Evolutionary conservation across 1,140 invertebrate species (phyloP).

Genomic region (Rhyacophila brunnea): DNA sequence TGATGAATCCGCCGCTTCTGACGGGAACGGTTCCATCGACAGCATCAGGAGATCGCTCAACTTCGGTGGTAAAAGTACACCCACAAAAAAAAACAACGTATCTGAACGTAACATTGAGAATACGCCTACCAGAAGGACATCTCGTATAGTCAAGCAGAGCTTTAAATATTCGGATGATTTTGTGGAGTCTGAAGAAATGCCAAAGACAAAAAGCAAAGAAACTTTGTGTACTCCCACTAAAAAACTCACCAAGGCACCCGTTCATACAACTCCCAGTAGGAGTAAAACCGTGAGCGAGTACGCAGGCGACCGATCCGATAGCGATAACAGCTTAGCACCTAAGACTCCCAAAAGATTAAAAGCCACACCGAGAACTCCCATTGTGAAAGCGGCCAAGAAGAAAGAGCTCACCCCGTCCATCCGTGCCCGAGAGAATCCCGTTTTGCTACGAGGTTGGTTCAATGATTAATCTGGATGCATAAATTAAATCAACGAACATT

Average conservation of each 20-base stretch:
- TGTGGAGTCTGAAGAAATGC: background rate
- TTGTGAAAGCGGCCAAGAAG: constrained; percentile 42
- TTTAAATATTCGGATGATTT: constrained; percentile 19
- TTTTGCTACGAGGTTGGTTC: constrained; percentile 39
- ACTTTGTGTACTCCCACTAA: background rate
- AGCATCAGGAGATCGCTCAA: constrained; percentile 15
- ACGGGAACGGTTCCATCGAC: background rate
- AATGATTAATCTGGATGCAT: too few relatives aligned
- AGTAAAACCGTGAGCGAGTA: constrained; percentile 33
- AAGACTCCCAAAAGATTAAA: constrained; percentile 33
- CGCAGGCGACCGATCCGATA: constrained; percentile 34
- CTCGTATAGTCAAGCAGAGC: constrained; percentile 11
- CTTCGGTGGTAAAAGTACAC: constrained; percentile 5
- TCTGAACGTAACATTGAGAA: background rate
- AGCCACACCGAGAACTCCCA: constrained; percentile 37
- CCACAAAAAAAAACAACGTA: background rate
- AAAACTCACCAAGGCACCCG: background rate
- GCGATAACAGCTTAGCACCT: constrained; percentile 44
- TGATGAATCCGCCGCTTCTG: too few relatives aligned
- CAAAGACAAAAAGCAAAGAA: background rate
- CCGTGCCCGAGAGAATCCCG: constrained; percentile 42
- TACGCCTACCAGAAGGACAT: constrained; percentile 19
- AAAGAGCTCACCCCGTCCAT: constrained; percentile 48
- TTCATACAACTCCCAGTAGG: constrained; percentile 19
- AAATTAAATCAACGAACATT: too few relatives aligned